phyloP scores from a whole-genome alignment of 2,888 invertebrate species.

The Mesorhabditis sp. region DNA sequence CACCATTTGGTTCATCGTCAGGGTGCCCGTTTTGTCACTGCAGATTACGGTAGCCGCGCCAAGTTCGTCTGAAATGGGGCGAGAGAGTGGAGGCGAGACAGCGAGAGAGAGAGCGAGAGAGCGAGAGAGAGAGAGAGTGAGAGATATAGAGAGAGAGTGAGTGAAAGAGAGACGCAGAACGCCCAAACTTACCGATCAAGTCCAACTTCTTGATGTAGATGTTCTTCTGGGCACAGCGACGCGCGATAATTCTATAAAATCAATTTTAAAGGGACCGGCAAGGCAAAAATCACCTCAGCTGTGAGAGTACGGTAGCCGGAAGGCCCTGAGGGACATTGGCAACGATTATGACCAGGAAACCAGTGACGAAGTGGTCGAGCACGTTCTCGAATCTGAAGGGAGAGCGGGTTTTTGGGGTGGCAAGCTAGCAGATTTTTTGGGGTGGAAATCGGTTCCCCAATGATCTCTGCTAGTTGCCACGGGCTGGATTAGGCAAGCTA shows the following conservation, averaged over 20 bases:
- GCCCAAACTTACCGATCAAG: slow-evolving; percentile 36
- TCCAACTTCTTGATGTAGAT: slow-evolving; percentile 75
- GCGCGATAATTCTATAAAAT: slow-evolving; percentile 62
- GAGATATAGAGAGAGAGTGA: not conserved
- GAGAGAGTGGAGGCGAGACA: not conserved
- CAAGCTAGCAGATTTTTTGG: not conserved
- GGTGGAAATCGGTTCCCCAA: not conserved
- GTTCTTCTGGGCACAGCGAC: slow-evolving; percentile 99
- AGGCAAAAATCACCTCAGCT: slow-evolving; percentile 20
- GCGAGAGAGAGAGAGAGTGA: not conserved
- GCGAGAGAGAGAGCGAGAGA: not conserved
- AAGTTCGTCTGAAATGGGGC: slow-evolving; percentile 62
- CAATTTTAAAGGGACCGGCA: not conserved
- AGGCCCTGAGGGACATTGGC: slow-evolving; percentile 54
- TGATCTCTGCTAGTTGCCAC: not conserved
- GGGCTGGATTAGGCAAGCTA: too few relatives aligned
- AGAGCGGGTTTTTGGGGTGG: not conserved
- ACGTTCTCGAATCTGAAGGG: slow-evolving; percentile 44
- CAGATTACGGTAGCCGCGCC: slow-evolving; percentile 92
- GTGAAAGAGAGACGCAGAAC: too few relatives aligned
- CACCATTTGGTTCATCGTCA: slow-evolving; percentile 91
- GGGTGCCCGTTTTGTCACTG: slow-evolving; percentile 93
- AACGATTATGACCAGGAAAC: slow-evolving; percentile 55
- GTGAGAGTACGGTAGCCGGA: slow-evolving; percentile 56
- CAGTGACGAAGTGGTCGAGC: slow-evolving; percentile 54